These are phyloP conservation scores for Meiosimyza platycephala DNA, from an alignment of 2,888 invertebrate genomes.

Conservation along the genomic window DNA sequence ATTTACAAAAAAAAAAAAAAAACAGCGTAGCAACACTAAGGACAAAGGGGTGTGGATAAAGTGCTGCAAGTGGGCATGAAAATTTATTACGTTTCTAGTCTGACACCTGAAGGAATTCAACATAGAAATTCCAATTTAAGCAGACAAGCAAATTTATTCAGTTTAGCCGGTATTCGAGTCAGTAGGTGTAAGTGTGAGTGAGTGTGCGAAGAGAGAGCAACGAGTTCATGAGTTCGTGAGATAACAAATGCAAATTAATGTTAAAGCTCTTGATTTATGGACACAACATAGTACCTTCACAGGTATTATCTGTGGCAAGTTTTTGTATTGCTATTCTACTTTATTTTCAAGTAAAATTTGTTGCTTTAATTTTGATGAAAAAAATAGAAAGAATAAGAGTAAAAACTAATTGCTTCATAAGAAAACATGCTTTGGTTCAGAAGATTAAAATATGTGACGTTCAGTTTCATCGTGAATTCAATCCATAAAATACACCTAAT, in stretches of 20 bases:
- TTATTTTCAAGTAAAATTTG: too few relatives aligned
- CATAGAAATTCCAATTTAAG: slow-evolving; percentile 2
- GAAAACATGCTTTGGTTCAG: too few relatives aligned
- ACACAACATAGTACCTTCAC: background rate
- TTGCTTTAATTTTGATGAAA: too few relatives aligned
- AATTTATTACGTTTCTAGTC: slow-evolving; percentile 23
- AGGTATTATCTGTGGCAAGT: too few relatives aligned
- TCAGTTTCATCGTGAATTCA: too few relatives aligned
- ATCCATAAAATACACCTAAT: too few relatives aligned
- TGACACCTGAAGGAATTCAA: slow-evolving; percentile 14
- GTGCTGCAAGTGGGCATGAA: background rate
- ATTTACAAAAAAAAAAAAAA: background rate
- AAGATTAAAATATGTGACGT: too few relatives aligned
- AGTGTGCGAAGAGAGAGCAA: background rate
- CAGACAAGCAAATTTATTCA: slow-evolving; percentile 21
- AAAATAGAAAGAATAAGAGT: too few relatives aligned
- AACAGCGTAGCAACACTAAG: background rate
- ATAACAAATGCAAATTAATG: slow-evolving; percentile 17
- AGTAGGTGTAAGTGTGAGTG: background rate
- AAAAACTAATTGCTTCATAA: too few relatives aligned
- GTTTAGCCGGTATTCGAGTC: background rate
- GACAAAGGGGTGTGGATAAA: background rate
- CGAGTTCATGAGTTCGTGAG: slow-evolving; percentile 7
- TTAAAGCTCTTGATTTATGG: slow-evolving; percentile 15
- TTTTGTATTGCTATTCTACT: too few relatives aligned